These are phyloP conservation scores for Stegodyphus mimosarum DNA, from an alignment of 1,140 invertebrate genomes.

Conservation along the genomic window DNA sequence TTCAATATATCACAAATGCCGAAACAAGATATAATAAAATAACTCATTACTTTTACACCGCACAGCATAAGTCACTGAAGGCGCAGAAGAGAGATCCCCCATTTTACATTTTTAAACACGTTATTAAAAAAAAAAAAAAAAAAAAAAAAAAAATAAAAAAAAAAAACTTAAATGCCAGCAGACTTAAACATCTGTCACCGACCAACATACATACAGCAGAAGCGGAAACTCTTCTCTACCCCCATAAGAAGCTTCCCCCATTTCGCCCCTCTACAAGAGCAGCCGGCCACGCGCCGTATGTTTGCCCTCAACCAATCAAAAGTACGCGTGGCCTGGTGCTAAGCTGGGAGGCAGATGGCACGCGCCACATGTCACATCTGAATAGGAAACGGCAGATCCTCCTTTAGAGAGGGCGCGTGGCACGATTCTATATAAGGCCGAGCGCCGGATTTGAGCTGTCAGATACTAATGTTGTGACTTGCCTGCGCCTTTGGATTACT, in stretches of 20 bases:
- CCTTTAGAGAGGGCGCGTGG: constrained; percentile 30
- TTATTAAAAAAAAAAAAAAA: no score
- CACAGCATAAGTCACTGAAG: no score
- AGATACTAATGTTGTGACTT: not conserved
- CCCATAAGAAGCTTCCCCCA: not conserved
- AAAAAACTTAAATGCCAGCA: not conserved
- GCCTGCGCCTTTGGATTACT: constrained; percentile 39
- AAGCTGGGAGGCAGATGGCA: constrained; percentile 44
- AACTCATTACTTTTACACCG: no score
- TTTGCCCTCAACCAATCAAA: constrained; percentile 49
- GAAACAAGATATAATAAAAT: no score
- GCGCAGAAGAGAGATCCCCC: no score
- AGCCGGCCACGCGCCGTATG: constrained; percentile 59
- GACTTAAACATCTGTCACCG: not conserved
- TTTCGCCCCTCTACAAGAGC: constrained; percentile 2
- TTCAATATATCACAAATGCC: no score
- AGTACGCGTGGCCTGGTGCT: constrained; percentile 49
- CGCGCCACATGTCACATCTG: constrained; percentile 56
- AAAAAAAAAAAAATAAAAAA: no score
- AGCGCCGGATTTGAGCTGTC: not conserved
- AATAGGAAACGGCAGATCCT: constrained; percentile 32
- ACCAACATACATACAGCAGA: not conserved
- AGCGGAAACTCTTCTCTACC: not conserved
- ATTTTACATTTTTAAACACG: no score
- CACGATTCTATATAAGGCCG: constrained; percentile 27